A percentile compares a stretch with the other conserved stretches of the same genome.
These are phyloP conservation scores for Pomatorhinus ruficollis DNA, from an alignment of 2,113 vertebrate species.

Conservation along the genomic window DNA sequence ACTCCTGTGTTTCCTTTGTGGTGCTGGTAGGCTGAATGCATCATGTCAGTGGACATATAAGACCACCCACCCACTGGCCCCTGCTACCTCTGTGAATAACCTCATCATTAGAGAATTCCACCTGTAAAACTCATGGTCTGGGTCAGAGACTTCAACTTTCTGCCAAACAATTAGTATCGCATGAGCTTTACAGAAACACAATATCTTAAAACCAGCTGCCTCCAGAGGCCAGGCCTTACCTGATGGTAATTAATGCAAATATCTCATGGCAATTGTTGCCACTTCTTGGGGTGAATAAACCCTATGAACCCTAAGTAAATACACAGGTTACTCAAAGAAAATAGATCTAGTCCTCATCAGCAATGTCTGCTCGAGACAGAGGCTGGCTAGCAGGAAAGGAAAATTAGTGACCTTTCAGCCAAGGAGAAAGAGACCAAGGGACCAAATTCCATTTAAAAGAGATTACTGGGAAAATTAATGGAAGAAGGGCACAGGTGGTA, in stretches of 20 bases:
- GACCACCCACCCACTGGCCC: not conserved
- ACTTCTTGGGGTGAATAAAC: not conserved
- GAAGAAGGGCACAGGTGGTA: not conserved
- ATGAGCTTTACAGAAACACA: not conserved
- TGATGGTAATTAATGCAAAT: not conserved
- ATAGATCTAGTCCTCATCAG: not conserved
- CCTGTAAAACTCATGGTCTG: not conserved
- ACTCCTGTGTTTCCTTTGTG: not conserved
- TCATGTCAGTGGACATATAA: not conserved
- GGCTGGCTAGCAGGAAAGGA: not conserved
- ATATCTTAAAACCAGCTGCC: not conserved
- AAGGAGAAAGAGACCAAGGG: not conserved
- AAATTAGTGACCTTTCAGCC: not conserved
- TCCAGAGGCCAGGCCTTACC: not conserved
- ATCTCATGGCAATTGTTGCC: not conserved
- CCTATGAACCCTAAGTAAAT: not conserved
- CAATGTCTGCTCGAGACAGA: not conserved
- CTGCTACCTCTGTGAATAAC: not conserved
- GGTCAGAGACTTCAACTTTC: not conserved
- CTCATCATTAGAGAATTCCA: not conserved
- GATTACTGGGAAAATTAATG: not conserved
- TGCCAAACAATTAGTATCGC: not conserved
- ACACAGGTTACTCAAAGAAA: not conserved
- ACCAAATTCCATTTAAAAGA: not conserved
- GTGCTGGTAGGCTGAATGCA: not conserved